Evolutionary conservation across 2,113 vertebrate species (phyloP), one percentile per base, ranked within the genome.

Genomic region (Eudyptes chrysolophus): DNA sequence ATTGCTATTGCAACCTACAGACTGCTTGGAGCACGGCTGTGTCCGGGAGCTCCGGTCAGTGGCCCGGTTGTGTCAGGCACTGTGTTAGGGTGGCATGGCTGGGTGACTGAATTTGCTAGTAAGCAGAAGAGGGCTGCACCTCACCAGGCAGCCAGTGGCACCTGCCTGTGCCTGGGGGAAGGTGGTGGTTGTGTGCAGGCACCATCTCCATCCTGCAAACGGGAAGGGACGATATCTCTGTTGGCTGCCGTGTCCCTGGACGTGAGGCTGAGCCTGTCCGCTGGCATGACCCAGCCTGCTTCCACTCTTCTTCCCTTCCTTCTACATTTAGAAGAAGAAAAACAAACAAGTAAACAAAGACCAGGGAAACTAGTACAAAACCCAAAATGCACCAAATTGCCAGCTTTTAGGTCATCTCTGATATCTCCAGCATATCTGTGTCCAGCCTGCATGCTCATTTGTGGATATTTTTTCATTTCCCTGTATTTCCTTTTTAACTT

Each of bases 221-320:
- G 5, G 51, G 38, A 49, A 17, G 29, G 90, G 69, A 36, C 30
- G 10, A 48, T 52, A 36, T 68, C 40, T 79, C 42, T 0, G 0
- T 52, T 83, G 57, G 48, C 52, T 87, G 57, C 48, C 0, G 0
- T 38, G 30, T 64, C 49, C 36, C 40, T 78, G 54, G 49, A 24
- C 1, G 0, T 11, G 51, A 38, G 44, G 27, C 58, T 49, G 49
- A 84, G 44, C 49, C 19, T 52, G 30, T 58, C 38, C 4, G 1
- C 51, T 84, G 74, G 16, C 40, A 20, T 12, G 11, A 48, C 66
- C 42, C 87, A 68, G 61, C 48, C 42, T 68, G 20, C 16, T 71
- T 54, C 64, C 13, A 36, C 38, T 54, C 42, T 60, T 62, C n/a
- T 70, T 68, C 8, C 34, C 34, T 71, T 75, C 36, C 17, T 64